Percentiles rank a stretch among this genome's conserved stretches.
Conservation (phyloP, 1,140 invertebrate species). For the Phocides pigmalion region DNA sequence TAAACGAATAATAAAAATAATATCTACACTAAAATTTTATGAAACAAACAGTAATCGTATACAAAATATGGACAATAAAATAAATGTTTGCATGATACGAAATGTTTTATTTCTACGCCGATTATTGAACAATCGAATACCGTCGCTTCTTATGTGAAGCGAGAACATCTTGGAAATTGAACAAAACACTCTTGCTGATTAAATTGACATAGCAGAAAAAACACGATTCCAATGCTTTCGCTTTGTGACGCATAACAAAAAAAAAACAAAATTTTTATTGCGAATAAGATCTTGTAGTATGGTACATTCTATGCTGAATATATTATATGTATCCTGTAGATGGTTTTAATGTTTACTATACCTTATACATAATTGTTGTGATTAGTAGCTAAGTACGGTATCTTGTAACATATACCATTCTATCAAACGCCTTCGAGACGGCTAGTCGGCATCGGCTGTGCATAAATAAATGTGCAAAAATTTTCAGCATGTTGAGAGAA, state of each 20-base stretch:
- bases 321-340: slow-evolving; percentile 37
- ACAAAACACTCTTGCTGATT: not conserved
- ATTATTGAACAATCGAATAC: too few species aligned
- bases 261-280: not conserved
- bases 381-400: slow-evolving; percentile 70
- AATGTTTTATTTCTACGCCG: too few species aligned
- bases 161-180: not conserved
- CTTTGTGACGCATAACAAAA: too few species aligned
- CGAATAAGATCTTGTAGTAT: not conserved
- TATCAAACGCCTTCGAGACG: slow-evolving; percentile 77
- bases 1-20: too few species aligned
- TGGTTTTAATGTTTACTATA: slow-evolving; percentile 48
- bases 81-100: too few species aligned
- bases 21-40: not conserved
- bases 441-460: slow-evolving; percentile 65
- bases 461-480: slow-evolving; percentile 20
- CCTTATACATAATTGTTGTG: slow-evolving; percentile 68
- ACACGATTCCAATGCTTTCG: too few species aligned
- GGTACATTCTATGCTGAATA: not conserved
- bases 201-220: too few species aligned
- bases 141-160: too few species aligned
- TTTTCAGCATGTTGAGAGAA: too few species aligned
- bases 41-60: not conserved
- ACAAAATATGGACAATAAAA: too few species aligned
- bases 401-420: slow-evolving; percentile 49